Conservation (phyloP, 2,888 invertebrate genomes). For the Ormyrus labotus region DNA sequence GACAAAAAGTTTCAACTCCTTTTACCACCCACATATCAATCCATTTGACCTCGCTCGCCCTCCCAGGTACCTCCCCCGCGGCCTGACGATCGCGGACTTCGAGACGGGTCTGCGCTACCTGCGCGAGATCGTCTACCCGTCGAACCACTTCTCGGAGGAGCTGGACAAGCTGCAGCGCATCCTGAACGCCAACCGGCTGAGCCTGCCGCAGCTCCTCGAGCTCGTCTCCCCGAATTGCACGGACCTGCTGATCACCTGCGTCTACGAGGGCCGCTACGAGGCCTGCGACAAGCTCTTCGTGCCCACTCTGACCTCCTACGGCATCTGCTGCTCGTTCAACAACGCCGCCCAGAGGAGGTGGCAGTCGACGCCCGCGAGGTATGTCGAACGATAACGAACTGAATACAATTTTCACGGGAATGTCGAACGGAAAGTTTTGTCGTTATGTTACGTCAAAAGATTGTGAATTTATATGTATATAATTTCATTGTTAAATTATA, state of each 20-base stretch:
- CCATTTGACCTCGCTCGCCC: too few relatives aligned
- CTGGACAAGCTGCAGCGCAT: conserved; percentile 59
- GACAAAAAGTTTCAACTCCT: too few relatives aligned
- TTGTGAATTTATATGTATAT: too few relatives aligned
- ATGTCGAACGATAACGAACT: not conserved
- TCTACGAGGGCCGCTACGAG: conserved; percentile 59
- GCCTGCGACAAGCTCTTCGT: conserved; percentile 60
- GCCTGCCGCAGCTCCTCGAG: conserved; percentile 60
- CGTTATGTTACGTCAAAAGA: too few relatives aligned
- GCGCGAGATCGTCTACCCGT: conserved; percentile 60
- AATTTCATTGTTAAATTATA: too few relatives aligned
- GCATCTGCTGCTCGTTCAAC: conserved; percentile 65
- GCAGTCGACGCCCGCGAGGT: not conserved
- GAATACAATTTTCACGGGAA: conserved; percentile 6
- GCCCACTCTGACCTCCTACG: conserved; percentile 59
- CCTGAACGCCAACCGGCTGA: conserved; percentile 58
- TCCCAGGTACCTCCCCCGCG: conserved; percentile 59
- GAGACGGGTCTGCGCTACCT: conserved; percentile 58
- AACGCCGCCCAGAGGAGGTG: conserved; percentile 43
- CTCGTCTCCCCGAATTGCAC: conserved; percentile 61
- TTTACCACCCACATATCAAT: too few relatives aligned
- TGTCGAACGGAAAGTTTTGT: too few relatives aligned
- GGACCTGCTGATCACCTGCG: conserved; percentile 63
- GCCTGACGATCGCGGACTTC: conserved; percentile 57
- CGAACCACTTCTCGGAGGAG: conserved; percentile 57